Base-by-base conservation (phyloP, 2,113 vertebrate species). In the Psittacara wagleri region DNA sequence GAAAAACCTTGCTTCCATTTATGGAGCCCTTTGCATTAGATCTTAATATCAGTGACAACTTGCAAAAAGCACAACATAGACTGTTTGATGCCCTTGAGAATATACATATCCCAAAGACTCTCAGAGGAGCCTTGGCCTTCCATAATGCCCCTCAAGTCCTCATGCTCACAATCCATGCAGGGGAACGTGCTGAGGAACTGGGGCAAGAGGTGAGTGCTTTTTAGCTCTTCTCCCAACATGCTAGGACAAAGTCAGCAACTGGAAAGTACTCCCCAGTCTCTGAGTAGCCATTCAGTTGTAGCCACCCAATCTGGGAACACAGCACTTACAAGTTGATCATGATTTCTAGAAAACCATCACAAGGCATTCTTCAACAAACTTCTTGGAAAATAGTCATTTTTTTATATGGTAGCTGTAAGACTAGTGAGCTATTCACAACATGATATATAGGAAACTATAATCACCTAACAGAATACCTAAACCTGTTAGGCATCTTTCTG, bases 61-160 rank as follows among this genome's bases (percentile, higher is more conserved):
- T 72, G 9, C 46, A 43, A 16, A 14, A 75, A 63, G 28, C 6
- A 39, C 1, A 2, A 44, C 1, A 0, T 10, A 35, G 20, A 37
- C 75, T 57, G 25, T 76, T n/a, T 66, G 19, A n/a, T 64, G 22
- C 2, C 28, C 19, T 48, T 48, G n/a, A 80, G 48, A 79, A 39
- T 3, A 39, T 3, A 23, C 0, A 0, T 7, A 3, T 28, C 24
- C 54, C 59, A 13, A 43, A 66, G 46, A 48, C 8, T 23, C 18
- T 51, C 10, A 17, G 55, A 28, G 8, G 13, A 74, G 7, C 9
- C 23, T 9, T 43, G 19, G 11, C 7, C 6, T 84, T 84, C 29
- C 25, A 28, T 7, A 28, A 29, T 44, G 13, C 3, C 25, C 22
- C 14, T 69, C 5, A 29, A 62, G 17, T 51, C 69, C 33, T 51